Conservation (phyloP, 2,797 vertebrate genomes). For the Enteromius viviparus region DNA sequence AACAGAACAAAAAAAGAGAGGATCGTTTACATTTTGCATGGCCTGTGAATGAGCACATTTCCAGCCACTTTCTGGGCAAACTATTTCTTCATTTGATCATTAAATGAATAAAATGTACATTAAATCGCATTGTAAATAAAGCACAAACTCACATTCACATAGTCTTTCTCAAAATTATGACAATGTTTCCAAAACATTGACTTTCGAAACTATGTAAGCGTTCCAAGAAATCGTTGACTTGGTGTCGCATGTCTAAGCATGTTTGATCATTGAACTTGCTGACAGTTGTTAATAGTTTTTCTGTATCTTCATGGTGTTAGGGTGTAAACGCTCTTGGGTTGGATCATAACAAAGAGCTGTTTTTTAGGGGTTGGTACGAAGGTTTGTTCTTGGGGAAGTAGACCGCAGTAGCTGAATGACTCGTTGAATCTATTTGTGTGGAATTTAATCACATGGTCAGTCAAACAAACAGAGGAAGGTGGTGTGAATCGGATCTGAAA, state of each 20-base stretch:
- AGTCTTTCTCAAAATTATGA: neutral
- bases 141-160: neutral
- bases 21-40: neutral
- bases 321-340: neutral
- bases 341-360: neutral
- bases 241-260: neutral
- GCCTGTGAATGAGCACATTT: neutral
- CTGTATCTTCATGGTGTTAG: neutral
- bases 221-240: neutral
- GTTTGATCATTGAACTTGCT: neutral
- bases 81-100: neutral
- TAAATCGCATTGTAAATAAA: neutral
- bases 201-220: neutral
- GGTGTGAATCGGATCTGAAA: conserved; percentile 7
- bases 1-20: neutral
- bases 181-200: neutral
- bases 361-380: neutral
- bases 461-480: conserved; percentile 3
- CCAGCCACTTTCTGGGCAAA: neutral
- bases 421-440: conserved; percentile 17
- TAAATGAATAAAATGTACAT: neutral
- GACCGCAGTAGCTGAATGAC: conserved; percentile 9
- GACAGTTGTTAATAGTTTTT: conserved; percentile 1
- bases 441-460: conserved; percentile 32
- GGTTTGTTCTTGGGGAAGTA: neutral